These are phyloP conservation scores for Amphibalanus amphitrite DNA, from an alignment of 1,140 invertebrate species.

Conservation along the genomic window DNA sequence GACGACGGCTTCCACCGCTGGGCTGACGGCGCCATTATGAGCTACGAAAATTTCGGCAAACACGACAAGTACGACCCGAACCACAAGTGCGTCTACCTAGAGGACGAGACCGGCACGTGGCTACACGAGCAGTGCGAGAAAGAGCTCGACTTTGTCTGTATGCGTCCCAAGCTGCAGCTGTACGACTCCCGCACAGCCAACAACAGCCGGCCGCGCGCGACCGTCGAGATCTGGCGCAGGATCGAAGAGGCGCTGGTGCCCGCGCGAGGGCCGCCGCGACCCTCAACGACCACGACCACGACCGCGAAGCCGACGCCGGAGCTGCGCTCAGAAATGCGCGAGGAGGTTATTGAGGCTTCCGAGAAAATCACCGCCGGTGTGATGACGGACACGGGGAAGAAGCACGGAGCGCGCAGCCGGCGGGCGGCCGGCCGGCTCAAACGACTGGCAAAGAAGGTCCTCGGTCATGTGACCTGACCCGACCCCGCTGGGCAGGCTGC, in stretches of 20 bases:
- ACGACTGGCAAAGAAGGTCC: no score
- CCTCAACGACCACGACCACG: background rate
- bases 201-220: background rate
- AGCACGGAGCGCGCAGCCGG: background rate
- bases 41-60: background rate
- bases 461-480: no score
- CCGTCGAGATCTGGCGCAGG: background rate
- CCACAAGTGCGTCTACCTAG: background rate
- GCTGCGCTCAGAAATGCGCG: background rate
- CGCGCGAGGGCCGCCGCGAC: no score
- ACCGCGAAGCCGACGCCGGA: no score
- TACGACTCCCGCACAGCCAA: background rate
- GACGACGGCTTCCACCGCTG: background rate
- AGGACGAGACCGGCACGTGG: background rate
- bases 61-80: background rate
- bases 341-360: background rate
- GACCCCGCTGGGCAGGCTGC: no score
- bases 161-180: background rate
- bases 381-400: background rate
- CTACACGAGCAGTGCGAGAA: background rate
- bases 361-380: background rate
- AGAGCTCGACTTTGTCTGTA: background rate
- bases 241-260: background rate
- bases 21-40: background rate
- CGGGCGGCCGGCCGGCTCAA: no score